Conservation (phyloP, 1,140 invertebrate genomes). For the Meloidogyne hapla region DNA sequence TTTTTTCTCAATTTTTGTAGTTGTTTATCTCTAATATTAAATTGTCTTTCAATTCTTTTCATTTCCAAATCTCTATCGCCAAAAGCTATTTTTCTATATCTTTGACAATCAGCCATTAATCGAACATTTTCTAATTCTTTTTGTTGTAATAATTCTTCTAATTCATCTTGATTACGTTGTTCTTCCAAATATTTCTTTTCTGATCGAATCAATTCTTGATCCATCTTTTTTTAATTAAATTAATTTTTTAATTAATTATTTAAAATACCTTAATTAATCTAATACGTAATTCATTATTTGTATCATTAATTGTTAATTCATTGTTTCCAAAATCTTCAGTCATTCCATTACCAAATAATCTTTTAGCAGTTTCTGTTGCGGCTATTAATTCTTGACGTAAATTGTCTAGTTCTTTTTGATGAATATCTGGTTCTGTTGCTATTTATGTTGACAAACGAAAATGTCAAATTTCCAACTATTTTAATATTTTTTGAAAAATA, state of each 20-base stretch:
- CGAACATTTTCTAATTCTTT: slow-evolving; percentile 32
- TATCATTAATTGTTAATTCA: slow-evolving; percentile 32
- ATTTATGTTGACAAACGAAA: slow-evolving; percentile 27
- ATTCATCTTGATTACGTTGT: slow-evolving; percentile 28
- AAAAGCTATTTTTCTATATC: slow-evolving; percentile 45
- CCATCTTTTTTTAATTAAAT: slow-evolving; percentile 20
- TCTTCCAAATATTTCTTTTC: slow-evolving; percentile 36
- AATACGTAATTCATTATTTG: slow-evolving; percentile 46
- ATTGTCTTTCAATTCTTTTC: slow-evolving; percentile 46
- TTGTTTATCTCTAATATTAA: slow-evolving; percentile 55
- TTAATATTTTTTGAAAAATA: neutral
- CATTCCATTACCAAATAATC: slow-evolving; percentile 46
- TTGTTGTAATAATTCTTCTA: slow-evolving; percentile 18
- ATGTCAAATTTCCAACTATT: slow-evolving; percentile 44
- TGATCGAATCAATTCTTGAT: slow-evolving; percentile 40
- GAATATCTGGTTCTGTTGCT: slow-evolving; percentile 31
- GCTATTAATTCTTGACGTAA: slow-evolving; percentile 53
- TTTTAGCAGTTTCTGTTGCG: slow-evolving; percentile 53
- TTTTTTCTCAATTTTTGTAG: slow-evolving; percentile 50
- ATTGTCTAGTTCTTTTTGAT: slow-evolving; percentile 52
- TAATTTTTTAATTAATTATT: too few relatives aligned
- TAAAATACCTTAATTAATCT: slow-evolving; percentile 44
- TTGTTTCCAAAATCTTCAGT: slow-evolving; percentile 11
- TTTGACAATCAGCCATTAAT: slow-evolving; percentile 29
- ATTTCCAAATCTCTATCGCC: slow-evolving; percentile 50